These are phyloP conservation scores for Aphidius gifuensis DNA, from an alignment of 1,140 invertebrate genomes.

Conservation along the genomic window DNA sequence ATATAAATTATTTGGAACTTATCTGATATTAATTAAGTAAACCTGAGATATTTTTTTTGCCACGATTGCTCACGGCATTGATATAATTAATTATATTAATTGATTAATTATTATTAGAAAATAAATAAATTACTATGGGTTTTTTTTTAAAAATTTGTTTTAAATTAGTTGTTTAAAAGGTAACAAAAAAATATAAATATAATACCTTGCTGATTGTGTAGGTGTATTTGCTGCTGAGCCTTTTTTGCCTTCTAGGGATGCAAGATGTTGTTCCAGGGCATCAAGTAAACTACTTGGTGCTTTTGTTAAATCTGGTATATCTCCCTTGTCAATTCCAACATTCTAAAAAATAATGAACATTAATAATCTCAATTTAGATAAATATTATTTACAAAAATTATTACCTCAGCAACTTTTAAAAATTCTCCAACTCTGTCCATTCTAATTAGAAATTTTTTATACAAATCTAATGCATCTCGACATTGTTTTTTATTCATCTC, in stretches of 20 bases:
- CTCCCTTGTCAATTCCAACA: conserved; percentile 97
- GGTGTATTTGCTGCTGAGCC: conserved; percentile 79
- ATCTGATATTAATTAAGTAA: too few relatives aligned
- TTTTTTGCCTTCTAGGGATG: conserved; percentile 89
- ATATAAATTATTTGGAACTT: too few relatives aligned
- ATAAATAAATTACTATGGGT: too few relatives aligned
- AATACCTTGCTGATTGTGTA: conserved; percentile 76
- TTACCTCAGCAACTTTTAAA: conserved; percentile 91
- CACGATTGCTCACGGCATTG: too few relatives aligned
- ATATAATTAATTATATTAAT: too few relatives aligned
- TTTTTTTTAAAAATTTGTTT: not conserved
- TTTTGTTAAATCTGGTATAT: conserved; percentile 98
- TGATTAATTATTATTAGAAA: too few relatives aligned
- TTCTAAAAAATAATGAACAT: conserved; percentile 61
- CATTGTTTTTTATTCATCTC: conserved; percentile 99
- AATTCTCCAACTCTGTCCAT: conserved; percentile 99
- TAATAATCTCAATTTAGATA: not conserved
- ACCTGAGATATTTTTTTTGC: too few relatives aligned
- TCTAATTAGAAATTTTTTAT: conserved; percentile 97
- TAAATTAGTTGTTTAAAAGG: not conserved
- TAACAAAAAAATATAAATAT: conserved; percentile 26
- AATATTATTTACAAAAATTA: conserved; percentile 7
- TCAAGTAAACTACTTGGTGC: conserved; percentile 97
- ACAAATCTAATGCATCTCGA: conserved; percentile 95
- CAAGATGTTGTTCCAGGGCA: conserved; percentile 94